These are phyloP conservation scores for Pristionchus maxplancki DNA, from an alignment of 2,888 invertebrate genomes.

Conservation along the genomic window DNA sequence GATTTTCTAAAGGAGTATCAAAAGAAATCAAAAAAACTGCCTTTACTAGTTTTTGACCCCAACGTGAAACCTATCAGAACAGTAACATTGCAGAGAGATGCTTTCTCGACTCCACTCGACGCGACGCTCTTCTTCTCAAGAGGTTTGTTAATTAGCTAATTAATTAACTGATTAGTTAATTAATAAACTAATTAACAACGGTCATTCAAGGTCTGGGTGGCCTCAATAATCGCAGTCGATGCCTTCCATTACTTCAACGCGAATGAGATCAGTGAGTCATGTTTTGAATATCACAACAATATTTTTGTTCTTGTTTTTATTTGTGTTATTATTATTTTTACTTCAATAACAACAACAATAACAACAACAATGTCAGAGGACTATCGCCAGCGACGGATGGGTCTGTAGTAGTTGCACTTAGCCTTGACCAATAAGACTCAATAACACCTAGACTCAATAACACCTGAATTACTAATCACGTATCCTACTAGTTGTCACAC, in stretches of 20 bases:
- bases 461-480: too few species aligned
- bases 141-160: too few species aligned
- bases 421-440: too few species aligned
- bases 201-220: conserved; percentile 66
- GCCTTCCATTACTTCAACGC: conserved; percentile 71
- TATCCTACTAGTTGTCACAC: too few species aligned
- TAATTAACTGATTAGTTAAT: too few species aligned
- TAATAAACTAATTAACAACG: too few species aligned
- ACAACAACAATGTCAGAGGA: too few species aligned
- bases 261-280: conserved; percentile 66
- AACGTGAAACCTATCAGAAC: neutral
- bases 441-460: too few species aligned
- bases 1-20: too few species aligned
- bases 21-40: neutral
- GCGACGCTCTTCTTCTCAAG: conserved; percentile 26
- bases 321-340: neutral
- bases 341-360: too few species aligned
- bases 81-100: conserved; percentile 54
- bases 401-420: neutral
- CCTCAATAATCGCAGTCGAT: conserved; percentile 68
- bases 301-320: neutral
- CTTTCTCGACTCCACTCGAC: conserved; percentile 57
- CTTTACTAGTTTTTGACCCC: neutral
- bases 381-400: too few species aligned
- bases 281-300: neutral